These are phyloP conservation scores for Hafferia zeledoni DNA, from an alignment of 2,797 vertebrate species.

Conservation along the genomic window DNA sequence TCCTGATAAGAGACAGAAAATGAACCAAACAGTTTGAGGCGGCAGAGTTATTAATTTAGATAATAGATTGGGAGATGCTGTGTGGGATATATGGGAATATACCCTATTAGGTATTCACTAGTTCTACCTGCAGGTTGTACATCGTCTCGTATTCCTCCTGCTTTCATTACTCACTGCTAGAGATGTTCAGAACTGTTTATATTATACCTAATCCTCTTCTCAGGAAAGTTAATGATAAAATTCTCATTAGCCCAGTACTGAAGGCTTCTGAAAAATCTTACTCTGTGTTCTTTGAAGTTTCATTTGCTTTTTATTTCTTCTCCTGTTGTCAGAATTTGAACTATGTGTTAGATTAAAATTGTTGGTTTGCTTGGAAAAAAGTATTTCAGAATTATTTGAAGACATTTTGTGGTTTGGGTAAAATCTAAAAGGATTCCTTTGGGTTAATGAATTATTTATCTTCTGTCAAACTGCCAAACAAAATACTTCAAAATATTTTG, in stretches of 20 bases:
- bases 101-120: neutral
- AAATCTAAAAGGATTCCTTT: neutral
- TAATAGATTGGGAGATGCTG: neutral
- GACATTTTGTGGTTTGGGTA: neutral
- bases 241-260: slow-evolving; percentile 20
- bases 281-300: neutral
- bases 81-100: neutral
- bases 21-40: neutral
- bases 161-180: slow-evolving; percentile 22
- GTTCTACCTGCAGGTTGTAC: slow-evolving; percentile 7
- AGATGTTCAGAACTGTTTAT: slow-evolving; percentile 23
- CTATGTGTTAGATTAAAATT: neutral
- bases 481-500: neutral
- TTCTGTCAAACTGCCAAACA: neutral
- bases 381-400: neutral
- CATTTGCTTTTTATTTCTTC: neutral
- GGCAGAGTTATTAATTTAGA: slow-evolving; percentile 14
- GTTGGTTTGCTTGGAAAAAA: neutral
- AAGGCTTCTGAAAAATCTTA: slow-evolving; percentile 4
- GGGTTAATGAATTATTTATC: neutral
- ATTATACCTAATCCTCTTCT: slow-evolving; percentile 30
- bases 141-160: neutral
- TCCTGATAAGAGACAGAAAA: slow-evolving; percentile 11
- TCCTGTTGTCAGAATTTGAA: neutral
- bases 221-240: slow-evolving; percentile 36